Evolutionary conservation across 2,888 invertebrate genomes (phyloP).

Genomic region (Idaea dimidiata): DNA sequence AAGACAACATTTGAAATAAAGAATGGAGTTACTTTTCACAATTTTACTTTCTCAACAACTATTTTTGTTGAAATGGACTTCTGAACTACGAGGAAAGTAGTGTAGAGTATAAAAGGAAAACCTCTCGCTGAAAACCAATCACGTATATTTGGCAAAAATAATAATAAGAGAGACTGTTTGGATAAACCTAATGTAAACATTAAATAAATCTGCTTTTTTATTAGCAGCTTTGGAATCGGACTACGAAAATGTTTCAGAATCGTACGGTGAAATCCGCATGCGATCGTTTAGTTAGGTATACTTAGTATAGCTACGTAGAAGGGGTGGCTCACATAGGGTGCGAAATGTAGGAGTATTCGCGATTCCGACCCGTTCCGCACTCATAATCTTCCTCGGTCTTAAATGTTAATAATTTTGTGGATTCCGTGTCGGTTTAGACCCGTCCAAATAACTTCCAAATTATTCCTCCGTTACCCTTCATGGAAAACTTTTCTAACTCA

Average conservation of each 20-base stretch:
- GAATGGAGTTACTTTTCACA: background rate
- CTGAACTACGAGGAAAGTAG: background rate
- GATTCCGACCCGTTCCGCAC: slow-evolving; percentile 1
- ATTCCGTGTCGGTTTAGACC: background rate
- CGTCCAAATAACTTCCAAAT: background rate
- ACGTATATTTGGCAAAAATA: slow-evolving; percentile 1
- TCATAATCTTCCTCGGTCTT: slow-evolving; percentile 1
- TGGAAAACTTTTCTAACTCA: background rate
- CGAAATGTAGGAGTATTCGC: background rate
- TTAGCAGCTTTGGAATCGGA: slow-evolving; percentile 1
- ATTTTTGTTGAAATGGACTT: background rate
- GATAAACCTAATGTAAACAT: background rate
- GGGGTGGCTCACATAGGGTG: slow-evolving; percentile 1
- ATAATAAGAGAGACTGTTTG: slow-evolving; percentile 1
- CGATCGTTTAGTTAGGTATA: background rate
- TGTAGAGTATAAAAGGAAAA: background rate
- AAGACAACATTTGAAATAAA: background rate
- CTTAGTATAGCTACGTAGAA: background rate
- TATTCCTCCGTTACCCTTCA: background rate
- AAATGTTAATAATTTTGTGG: slow-evolving; percentile 1
- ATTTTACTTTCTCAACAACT: background rate
- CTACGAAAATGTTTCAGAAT: background rate
- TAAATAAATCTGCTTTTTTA: slow-evolving; percentile 1
- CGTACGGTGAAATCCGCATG: slow-evolving; percentile 1
- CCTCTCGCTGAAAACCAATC: background rate